phyloP scores from a whole-genome alignment of 92 coral and sea anemone genomes.

The Parazoanthus atlanticus region DNA sequence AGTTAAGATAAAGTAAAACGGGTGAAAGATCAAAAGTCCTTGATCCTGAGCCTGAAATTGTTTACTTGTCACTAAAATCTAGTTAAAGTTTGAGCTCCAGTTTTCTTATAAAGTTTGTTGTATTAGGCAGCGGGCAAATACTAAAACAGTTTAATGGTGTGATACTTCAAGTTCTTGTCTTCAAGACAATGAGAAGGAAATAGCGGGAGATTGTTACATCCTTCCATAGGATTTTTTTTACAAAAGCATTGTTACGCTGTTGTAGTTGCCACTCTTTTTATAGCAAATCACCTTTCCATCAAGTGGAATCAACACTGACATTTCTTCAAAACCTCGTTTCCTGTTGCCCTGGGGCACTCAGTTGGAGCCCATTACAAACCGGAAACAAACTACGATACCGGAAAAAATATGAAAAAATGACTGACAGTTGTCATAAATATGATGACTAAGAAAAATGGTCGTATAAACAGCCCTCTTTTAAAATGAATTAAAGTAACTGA shows the following conservation, averaged over 20 bases:
- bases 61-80: neutral
- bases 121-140: neutral
- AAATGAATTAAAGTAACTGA: constrained; percentile 24
- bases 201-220: neutral
- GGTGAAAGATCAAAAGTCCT: too few relatives aligned
- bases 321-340: constrained; percentile 34
- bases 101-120: neutral
- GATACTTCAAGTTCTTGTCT: neutral
- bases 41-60: too few relatives aligned
- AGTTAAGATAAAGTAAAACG: too few relatives aligned
- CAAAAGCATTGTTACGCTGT: neutral
- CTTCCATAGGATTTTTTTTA: neutral
- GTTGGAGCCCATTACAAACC: constrained; percentile 41
- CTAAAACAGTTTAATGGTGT: neutral
- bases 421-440: constrained; percentile 39
- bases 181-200: neutral
- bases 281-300: constrained; percentile 21
- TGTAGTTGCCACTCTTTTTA: constrained; percentile 23
- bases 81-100: neutral
- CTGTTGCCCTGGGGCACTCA: constrained; percentile 22
- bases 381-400: constrained; percentile 40
- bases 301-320: constrained; percentile 14
- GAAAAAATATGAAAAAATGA: constrained; percentile 32
- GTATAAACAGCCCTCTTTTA: constrained; percentile 33
- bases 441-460: constrained; percentile 34